phyloP scores from a whole-genome alignment of 2,888 invertebrate genomes.

The Falcaria lacertinaria region DNA sequence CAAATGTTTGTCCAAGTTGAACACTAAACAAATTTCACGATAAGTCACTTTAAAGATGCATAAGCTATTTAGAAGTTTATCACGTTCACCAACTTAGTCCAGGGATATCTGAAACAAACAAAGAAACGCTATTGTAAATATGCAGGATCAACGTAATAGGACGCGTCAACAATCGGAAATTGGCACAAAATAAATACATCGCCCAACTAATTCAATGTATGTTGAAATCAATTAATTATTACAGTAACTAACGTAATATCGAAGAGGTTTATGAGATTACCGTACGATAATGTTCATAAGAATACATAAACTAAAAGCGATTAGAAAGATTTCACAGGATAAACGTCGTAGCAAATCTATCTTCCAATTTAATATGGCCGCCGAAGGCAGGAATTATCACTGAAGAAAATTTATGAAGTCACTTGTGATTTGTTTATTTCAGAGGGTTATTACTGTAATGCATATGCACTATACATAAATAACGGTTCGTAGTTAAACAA shows the following conservation, averaged over 20 bases:
- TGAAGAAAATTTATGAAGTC: conserved; percentile 10
- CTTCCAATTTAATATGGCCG: conserved; percentile 69
- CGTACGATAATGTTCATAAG: conserved; percentile 6
- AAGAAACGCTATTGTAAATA: conserved; percentile 5
- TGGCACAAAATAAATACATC: conserved; percentile 36
- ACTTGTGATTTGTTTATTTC: too few species aligned
- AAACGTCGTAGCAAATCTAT: conserved; percentile 43
- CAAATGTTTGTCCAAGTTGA: conserved; percentile 70
- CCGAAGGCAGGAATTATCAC: conserved; percentile 30
- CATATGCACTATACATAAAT: too few species aligned
- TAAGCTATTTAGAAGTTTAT: conserved; percentile 70
- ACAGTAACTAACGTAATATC: conserved; percentile 21
- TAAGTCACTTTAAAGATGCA: conserved; percentile 72
- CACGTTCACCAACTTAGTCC: conserved; percentile 73
- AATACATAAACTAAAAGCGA: conserved; percentile 26
- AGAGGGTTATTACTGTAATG: too few species aligned
- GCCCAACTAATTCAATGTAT: conserved; percentile 4
- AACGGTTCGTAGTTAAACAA: too few species aligned
- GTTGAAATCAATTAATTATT: conserved; percentile 13
- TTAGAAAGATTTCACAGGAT: conserved; percentile 53
- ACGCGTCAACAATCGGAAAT: conserved; percentile 71
- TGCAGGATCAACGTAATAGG: conserved; percentile 17
- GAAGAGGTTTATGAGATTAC: conserved; percentile 4
- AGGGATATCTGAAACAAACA: conserved; percentile 70
- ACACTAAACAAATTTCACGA: conserved; percentile 75